A percentile compares a stretch with the other conserved stretches of the same genome.
phyloP scores from a whole-genome alignment of 1,140 invertebrate species.

The Pseudomyrmex concolor region DNA sequence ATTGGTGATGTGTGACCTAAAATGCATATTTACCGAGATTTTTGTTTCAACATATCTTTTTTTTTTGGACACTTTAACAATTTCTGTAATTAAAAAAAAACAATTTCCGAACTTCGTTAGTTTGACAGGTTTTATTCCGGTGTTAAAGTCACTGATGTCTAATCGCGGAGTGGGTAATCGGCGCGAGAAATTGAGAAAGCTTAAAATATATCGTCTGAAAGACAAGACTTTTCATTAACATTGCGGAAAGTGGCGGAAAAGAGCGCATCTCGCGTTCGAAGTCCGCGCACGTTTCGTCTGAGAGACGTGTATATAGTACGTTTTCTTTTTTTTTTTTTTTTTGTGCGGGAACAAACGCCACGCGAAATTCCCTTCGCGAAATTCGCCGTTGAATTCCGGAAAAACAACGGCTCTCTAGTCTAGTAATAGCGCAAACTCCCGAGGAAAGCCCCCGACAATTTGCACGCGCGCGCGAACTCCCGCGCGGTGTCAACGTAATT shows the following conservation, averaged over 20 bases:
- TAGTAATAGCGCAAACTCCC: constrained; percentile 17
- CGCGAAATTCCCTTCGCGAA: constrained; percentile 21
- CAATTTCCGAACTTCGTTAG: no score
- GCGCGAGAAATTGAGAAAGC: constrained; percentile 4
- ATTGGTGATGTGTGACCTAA: no score
- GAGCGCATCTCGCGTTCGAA: not conserved
- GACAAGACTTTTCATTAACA: constrained; percentile 1
- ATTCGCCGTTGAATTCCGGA: not conserved
- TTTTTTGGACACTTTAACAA: no score
- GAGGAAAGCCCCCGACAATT: constrained; percentile 23
- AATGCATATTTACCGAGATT: no score
- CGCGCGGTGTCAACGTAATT: not conserved
- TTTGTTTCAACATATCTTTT: no score
- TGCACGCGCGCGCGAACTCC: constrained; percentile 6
- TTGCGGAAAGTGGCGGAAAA: not conserved
- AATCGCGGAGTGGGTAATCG: not conserved
- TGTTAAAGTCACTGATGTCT: no score
- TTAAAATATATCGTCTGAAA: constrained; percentile 26
- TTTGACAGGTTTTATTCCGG: no score
- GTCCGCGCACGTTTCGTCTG: constrained; percentile 36
- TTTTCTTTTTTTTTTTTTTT: constrained; percentile 15
- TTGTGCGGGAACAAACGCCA: constrained; percentile 15
- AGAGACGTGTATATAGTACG: constrained; percentile 34
- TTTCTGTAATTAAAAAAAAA: no score
- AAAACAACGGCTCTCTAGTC: constrained; percentile 10